A percentile compares a stretch with the other conserved stretches of the same genome.
Conservation (phyloP, 2,888 invertebrate genomes). For the Leptodirus hochenwartii region DNA sequence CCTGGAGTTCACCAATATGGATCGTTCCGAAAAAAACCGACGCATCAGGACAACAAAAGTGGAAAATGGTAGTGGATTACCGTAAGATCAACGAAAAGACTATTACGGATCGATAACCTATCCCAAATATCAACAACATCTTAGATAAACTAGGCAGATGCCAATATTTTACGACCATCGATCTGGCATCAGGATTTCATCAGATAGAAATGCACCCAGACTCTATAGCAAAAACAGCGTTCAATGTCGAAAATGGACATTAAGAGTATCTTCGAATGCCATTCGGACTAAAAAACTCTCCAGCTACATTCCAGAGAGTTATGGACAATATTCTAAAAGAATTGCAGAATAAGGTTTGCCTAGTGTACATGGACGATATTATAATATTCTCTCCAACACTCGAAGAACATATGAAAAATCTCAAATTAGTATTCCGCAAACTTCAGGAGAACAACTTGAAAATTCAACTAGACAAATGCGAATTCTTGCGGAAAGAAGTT, state of each 20-base stretch:
- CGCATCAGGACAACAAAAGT: slow-evolving; percentile 13
- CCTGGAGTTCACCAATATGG: slow-evolving; percentile 16
- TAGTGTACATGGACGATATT: slow-evolving; percentile 17
- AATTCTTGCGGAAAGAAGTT: slow-evolving; percentile 8
- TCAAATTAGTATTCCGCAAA: slow-evolving; percentile 11
- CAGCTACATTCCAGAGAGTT: slow-evolving; percentile 19
- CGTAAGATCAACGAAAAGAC: slow-evolving; percentile 8
- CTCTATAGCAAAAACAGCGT: slow-evolving; percentile 16
- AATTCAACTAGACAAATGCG: slow-evolving; percentile 13
- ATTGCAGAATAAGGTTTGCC: slow-evolving; percentile 13
- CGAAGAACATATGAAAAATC: slow-evolving; percentile 11
- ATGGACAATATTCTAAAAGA: slow-evolving; percentile 18
- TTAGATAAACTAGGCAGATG: slow-evolving; percentile 6
- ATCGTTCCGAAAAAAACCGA: slow-evolving; percentile 16
- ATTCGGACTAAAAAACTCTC: slow-evolving; percentile 18
- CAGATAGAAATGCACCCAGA: slow-evolving; percentile 7
- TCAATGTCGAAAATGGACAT: slow-evolving; percentile 16
- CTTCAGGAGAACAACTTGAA: slow-evolving; percentile 11
- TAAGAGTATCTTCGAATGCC: slow-evolving; percentile 19
- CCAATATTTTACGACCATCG: slow-evolving; percentile 5
- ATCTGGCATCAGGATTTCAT: slow-evolving; percentile 3
- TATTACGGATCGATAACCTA: slow-evolving; percentile 4
- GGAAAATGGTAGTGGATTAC: slow-evolving; percentile 17
- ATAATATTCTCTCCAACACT: slow-evolving; percentile 13
- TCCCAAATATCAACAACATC: slow-evolving; percentile 4